Evolutionary conservation across 1,140 invertebrate species (phyloP).

Genomic region (Portunus trituberculatus): DNA sequence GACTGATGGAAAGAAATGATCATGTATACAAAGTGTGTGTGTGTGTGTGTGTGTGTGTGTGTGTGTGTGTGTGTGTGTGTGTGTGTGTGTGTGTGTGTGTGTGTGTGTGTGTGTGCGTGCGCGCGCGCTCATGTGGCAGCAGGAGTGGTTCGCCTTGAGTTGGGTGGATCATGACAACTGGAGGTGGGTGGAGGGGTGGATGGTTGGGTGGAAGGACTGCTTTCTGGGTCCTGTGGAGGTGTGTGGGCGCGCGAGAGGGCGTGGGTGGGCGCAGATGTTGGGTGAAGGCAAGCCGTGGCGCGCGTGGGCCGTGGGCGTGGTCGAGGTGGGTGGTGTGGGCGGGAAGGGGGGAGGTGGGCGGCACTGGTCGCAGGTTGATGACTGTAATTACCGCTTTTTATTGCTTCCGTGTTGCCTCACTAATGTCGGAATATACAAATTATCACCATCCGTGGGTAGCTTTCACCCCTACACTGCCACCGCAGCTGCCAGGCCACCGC

Average conservation of each 20-base stretch:
- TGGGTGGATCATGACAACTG: conserved; percentile 5
- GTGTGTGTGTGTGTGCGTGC: conserved; percentile 9
- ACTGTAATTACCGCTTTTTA: conserved; percentile 4
- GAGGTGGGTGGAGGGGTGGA: background rate
- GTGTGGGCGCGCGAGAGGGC: background rate
- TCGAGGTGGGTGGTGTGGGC: background rate
- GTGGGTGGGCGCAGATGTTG: background rate
- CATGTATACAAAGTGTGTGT: background rate
- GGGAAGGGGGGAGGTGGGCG: background rate
- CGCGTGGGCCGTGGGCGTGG: background rate
- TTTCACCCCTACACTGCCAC: too few species aligned
- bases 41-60: background rate
- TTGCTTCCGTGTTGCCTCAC: conserved; percentile 9
- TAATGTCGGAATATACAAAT: conserved; percentile 9
- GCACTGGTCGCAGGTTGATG: background rate
- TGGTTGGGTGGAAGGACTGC: background rate
- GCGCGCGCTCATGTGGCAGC: background rate
- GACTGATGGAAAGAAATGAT: background rate
- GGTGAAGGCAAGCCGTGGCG: background rate
- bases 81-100: background rate
- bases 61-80: background rate
- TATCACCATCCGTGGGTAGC: background rate
- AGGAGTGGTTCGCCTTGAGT: background rate
- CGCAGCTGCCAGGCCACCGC: too few species aligned
- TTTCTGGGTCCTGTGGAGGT: background rate